A percentile compares a stretch with the other conserved stretches of the same genome.
phyloP scores from a whole-genome alignment of 1,140 invertebrate genomes.

The Scylla paramamosain region DNA sequence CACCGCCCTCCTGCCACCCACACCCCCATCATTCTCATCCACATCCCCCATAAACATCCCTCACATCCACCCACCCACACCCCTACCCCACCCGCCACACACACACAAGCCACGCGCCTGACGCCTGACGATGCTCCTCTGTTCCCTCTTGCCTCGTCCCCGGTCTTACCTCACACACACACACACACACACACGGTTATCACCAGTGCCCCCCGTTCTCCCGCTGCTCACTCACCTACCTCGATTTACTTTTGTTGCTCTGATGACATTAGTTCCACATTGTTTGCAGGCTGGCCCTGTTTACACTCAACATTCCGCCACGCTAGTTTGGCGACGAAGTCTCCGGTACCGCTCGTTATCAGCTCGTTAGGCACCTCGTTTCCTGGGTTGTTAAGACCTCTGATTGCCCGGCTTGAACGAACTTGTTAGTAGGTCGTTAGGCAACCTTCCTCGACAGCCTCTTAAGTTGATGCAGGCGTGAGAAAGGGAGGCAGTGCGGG shows the following conservation, averaged over 20 bases:
- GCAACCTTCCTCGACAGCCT: background rate
- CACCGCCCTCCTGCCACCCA: background rate
- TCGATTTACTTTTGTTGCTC: background rate
- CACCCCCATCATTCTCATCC: too few species aligned
- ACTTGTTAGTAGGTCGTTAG: slow-evolving; percentile 2
- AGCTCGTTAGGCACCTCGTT: slow-evolving; percentile 8
- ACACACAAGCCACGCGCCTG: too few species aligned
- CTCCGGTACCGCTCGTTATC: background rate
- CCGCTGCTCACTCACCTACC: background rate
- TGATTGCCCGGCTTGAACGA: slow-evolving; percentile 1
- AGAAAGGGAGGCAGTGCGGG: background rate
- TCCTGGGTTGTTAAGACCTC: background rate
- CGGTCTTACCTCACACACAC: background rate
- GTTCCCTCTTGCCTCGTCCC: too few species aligned
- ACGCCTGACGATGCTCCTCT: too few species aligned
- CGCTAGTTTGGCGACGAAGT: background rate
- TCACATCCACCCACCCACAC: too few species aligned
- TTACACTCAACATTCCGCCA: background rate
- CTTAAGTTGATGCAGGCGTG: background rate
- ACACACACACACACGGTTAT: background rate
- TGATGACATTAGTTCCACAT: background rate
- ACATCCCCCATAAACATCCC: too few species aligned
- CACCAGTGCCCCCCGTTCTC: background rate
- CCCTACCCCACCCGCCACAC: too few species aligned
- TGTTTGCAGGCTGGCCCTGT: background rate